A percentile compares a stretch with the other conserved stretches of the same genome.
Conservation (phyloP, 1,140 invertebrate species). For the Drosophila bipectinata region DNA sequence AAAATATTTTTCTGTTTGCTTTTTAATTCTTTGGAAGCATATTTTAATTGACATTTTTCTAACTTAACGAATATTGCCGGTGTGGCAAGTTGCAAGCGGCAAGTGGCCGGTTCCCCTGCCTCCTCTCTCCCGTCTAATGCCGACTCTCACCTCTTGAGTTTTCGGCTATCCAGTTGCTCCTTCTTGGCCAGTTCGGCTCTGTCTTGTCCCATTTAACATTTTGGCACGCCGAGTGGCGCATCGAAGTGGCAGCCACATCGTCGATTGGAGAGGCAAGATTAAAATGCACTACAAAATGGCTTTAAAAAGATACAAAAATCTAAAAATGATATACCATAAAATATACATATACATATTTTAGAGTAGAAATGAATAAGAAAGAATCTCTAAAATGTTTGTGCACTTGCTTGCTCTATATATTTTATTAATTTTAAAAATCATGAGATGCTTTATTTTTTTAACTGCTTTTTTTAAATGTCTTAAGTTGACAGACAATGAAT, state of each 20-base stretch:
- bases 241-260: slow-evolving; percentile 31
- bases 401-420: not conserved
- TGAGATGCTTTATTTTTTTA: not conserved
- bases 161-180: slow-evolving; percentile 5
- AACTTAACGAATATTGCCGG: slow-evolving; percentile 19
- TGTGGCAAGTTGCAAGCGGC: slow-evolving; percentile 43
- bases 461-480: not conserved
- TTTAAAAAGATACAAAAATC: not conserved
- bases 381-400: too few relatives aligned
- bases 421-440: not conserved
- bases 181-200: slow-evolving; percentile 23
- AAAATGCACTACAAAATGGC: not conserved
- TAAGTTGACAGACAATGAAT: slow-evolving; percentile 29
- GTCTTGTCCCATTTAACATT: slow-evolving; percentile 71
- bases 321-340: not conserved
- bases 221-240: slow-evolving; percentile 51
- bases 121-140: not conserved
- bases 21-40: slow-evolving; percentile 27
- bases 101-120: slow-evolving; percentile 13
- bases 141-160: slow-evolving; percentile 8
- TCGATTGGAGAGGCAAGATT: slow-evolving; percentile 13
- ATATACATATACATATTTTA: not conserved
- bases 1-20: not conserved
- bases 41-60: slow-evolving; percentile 60
- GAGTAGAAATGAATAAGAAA: not conserved